Evolutionary conservation across 1,140 invertebrate species (phyloP), one percentile per base, ranked within the genome.

Genomic region (Zeugodacus cucurbitae): DNA sequence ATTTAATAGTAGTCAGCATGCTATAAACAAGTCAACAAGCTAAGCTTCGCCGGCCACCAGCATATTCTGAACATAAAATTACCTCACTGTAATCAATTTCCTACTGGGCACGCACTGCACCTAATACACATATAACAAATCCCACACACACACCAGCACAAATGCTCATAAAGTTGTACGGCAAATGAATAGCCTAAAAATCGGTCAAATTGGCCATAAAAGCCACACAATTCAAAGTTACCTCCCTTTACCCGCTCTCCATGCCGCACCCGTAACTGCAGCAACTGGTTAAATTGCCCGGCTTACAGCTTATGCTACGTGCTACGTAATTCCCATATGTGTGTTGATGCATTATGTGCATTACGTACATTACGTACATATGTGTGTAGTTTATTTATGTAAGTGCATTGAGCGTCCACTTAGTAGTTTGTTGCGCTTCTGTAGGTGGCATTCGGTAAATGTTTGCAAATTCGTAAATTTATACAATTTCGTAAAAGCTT

Each of bases 121-220:
- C 48, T 17, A 17, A 17, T 17, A 54, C 48, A 54, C 48, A 54
- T 4, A 17, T 20, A 1, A 10, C 3, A 10, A 10, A 11, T 48
- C 1, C 26, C 41, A 10, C n/a, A 48, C 22, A 44, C n/a, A 14
- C 7, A 6, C 17, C n/a, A 29, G 22, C n/a, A 48, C 74, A 48
- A 7, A 54, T 11, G 11, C 14, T 48, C 37, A 82, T 82, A 48
- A 82, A 82, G 67, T 74, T 74, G 67, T 48, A 82, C n/a, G n/a
- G 74, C 74, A 48, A 82, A 82, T 48, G 37, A 82, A 82, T 82
- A 82, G 74, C 41, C 44, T 29, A 82, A 82, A 82, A 82, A 82
- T 82, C 74, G 37, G 74, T 48, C 74, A 82, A 82, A 82, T 82
- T 82, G 74, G 74, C 74, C 37, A 44, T 82, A 82, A 82, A 82